Evolutionary conservation across 2,888 invertebrate species (phyloP).

Genomic region (Amphipyra berbera): DNA sequence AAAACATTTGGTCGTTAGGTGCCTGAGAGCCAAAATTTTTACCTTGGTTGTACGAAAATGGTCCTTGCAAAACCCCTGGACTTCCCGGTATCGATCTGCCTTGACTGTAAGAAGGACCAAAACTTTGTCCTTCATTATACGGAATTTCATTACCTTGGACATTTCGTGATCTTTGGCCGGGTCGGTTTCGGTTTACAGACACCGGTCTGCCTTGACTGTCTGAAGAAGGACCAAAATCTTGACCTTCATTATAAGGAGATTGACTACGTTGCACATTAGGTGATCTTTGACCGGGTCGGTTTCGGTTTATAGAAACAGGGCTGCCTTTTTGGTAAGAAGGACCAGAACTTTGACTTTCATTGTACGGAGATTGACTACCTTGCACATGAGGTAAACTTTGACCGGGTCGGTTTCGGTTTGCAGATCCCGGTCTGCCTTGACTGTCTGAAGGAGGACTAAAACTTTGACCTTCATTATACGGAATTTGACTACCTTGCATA

Average conservation of each 20-base stretch:
- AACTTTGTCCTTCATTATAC: no score
- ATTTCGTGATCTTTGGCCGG: not conserved
- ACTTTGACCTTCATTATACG: no score
- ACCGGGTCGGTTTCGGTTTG: no score
- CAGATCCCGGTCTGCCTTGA: no score
- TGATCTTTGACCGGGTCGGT: not conserved
- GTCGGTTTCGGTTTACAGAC: not conserved
- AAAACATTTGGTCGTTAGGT: not conserved
- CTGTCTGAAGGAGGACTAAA: no score
- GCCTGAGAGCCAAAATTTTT: not conserved
- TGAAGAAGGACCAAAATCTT: not conserved
- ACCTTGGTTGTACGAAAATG: no score
- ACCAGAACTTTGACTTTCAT: conserved; percentile 4
- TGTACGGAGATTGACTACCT: not conserved
- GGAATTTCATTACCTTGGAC: no score
- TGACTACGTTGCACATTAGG: not conserved
- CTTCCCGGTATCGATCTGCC: no score
- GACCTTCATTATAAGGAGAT: not conserved
- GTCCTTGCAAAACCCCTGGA: no score
- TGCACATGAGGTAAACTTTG: not conserved
- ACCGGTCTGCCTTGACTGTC: not conserved
- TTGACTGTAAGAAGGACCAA: not conserved
- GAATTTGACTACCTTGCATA: not conserved
- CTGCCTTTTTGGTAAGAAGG: no score
- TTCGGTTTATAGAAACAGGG: not conserved